Percentiles rank a stretch among this genome's conserved stretches.
These are phyloP conservation scores for Ctenopoma kingsleyae DNA, from an alignment of 2,797 vertebrate genomes.

Conservation along the genomic window DNA sequence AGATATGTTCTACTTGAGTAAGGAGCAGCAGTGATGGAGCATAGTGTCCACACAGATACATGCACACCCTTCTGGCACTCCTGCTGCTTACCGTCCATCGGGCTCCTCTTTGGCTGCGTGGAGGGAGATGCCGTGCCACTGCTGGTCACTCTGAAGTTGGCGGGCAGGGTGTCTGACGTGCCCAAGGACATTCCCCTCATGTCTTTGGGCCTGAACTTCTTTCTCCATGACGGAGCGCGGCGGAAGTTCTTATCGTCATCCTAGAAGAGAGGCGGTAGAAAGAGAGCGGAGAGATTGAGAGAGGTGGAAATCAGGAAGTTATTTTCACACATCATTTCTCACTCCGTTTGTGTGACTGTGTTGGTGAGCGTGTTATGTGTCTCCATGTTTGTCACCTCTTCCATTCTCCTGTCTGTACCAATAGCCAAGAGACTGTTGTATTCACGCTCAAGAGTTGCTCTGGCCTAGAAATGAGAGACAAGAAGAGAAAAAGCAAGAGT, in stretches of 20 bases:
- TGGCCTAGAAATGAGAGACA: conserved; percentile 81
- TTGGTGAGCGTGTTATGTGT: not conserved
- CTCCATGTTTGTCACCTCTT: conserved; percentile 86
- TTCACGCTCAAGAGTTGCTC: conserved; percentile 92
- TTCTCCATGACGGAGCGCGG: conserved; percentile 97
- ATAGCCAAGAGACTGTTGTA: conserved; percentile 91
- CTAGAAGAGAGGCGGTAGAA: conserved; percentile 64
- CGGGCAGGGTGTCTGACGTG: conserved; percentile 94
- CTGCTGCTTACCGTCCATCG: conserved; percentile 90
- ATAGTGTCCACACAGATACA: not conserved
- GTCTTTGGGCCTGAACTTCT: conserved; percentile 98
- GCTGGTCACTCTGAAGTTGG: conserved; percentile 94
- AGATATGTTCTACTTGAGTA: not conserved
- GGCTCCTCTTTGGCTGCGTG: conserved; percentile 96
- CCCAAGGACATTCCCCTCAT: conserved; percentile 90
- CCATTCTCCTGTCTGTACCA: conserved; percentile 92
- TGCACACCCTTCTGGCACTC: not conserved
- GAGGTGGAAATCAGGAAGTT: not conserved
- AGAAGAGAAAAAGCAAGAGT: not conserved
- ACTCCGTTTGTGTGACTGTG: not conserved
- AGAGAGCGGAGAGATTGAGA: not conserved
- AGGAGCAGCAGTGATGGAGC: not conserved
- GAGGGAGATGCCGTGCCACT: conserved; percentile 90
- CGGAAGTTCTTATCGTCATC: conserved; percentile 98
- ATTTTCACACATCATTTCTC: not conserved